Evolutionary conservation across 2,113 vertebrate genomes (phyloP), one percentile per base, ranked within the genome.

Genomic region (Macquaria ambigua): DNA sequence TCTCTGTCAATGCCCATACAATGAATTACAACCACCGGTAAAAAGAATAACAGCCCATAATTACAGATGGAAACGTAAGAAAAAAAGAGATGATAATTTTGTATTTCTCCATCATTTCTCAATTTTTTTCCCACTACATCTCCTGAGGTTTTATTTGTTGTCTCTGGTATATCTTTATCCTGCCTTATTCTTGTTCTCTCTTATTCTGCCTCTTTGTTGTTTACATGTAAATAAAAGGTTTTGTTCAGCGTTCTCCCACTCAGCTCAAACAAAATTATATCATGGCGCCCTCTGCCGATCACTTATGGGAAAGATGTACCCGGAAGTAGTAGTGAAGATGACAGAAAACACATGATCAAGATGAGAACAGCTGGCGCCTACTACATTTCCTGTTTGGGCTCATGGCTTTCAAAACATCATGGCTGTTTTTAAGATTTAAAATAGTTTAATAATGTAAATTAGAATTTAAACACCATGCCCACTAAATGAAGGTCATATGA

Each of bases 281-380:
- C 1, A 20, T 62, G n/a, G 71, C 90, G 76, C 87, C 92, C 68
- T 86, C 93, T 92, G 16, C 0, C 55, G 92, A 20, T 48, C 20
- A 28, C 0, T n/a, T 18, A 1, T 1, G 7, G 21, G 50, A 77
- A 39, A 6, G 21, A 6, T n/a, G 6, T 28, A 64, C 39, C 77
- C 67, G 73, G 77, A 84, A 81, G 74, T 77, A 28, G 14, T 10
- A 25, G 20, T 39, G 1, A 63, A 16, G 3, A 34, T 63, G 8
- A 73, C 68, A 11, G 34, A 50, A 66, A n/a, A 59, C 41, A 20
- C 9, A 41, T 6, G 4, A 46, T 34, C 3, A 11, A 52, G 4
- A 52, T 43, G 8, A 18, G 31, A n/a, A 15, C 10, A 25, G 11
- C 20, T 9, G 0, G 15, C 18, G 31, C 37, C 8, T 4, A 28